Conservation (phyloP, 2,888 invertebrate species). For the Patella depressa region DNA sequence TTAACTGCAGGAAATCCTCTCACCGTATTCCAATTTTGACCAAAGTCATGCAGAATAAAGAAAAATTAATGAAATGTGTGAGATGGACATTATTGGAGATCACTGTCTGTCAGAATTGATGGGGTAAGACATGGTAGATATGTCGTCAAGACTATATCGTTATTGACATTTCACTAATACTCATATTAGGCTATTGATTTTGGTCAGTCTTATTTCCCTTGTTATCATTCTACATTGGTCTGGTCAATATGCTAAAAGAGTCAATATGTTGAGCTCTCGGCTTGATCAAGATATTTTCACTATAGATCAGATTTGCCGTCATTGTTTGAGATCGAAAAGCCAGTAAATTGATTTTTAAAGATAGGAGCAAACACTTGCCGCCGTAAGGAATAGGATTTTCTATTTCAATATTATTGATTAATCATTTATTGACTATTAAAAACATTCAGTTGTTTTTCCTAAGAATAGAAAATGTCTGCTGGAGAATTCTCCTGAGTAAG, state of each 20-base stretch:
- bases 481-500: too few relatives aligned
- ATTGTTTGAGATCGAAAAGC: neutral
- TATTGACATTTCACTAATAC: neutral
- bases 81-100: neutral
- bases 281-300: neutral
- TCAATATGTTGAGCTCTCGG: neutral
- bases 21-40: neutral
- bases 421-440: too few relatives aligned
- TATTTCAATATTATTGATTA: too few relatives aligned
- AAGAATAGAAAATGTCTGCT: too few relatives aligned
- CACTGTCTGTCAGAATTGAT: neutral
- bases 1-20: too few relatives aligned
- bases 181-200: neutral
- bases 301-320: neutral
- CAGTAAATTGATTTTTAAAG: constrained; percentile 7
- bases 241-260: neutral
- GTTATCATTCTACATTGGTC: neutral
- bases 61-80: neutral
- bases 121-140: neutral
- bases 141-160: constrained; percentile 1
- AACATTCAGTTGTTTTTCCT: too few relatives aligned
- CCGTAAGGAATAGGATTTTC: too few relatives aligned
- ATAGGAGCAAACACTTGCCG: neutral
- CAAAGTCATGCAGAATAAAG: neutral
- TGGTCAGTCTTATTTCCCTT: neutral